These are phyloP conservation scores for Ardeotis arabs DNA, from an alignment of 2,113 vertebrate species.

Conservation along the genomic window DNA sequence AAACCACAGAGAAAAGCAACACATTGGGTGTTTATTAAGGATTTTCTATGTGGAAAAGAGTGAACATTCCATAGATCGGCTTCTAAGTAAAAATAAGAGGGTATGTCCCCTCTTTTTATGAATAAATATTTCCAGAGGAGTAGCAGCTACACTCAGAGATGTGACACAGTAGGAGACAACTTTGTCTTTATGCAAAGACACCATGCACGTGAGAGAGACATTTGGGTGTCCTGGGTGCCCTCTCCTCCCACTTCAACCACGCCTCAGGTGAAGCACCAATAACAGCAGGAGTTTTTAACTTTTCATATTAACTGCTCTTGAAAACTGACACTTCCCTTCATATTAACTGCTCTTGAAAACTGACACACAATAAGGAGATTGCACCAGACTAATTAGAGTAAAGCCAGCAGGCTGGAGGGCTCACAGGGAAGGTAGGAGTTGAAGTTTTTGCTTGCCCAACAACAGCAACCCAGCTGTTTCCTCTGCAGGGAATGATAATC, in stretches of 20 bases:
- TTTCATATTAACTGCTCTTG: accelerated
- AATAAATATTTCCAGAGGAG: neutral
- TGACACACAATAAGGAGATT: neutral
- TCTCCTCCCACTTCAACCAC: accelerated
- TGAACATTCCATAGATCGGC: neutral
- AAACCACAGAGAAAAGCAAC: neutral
- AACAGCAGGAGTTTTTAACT: neutral
- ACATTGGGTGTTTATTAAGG: neutral
- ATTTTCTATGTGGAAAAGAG: neutral
- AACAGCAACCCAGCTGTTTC: neutral
- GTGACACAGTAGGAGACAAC: neutral
- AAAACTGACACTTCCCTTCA: neutral
- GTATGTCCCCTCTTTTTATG: neutral
- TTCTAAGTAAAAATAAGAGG: neutral
- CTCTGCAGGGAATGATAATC: neutral
- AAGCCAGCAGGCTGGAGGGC: accelerated
- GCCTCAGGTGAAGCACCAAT: neutral
- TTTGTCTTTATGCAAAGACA: neutral
- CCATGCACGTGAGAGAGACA: neutral
- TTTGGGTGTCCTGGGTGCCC: neutral
- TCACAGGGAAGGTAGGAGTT: accelerated
- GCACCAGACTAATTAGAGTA: neutral
- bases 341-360: too few species aligned
- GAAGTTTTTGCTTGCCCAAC: neutral
- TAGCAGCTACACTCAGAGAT: neutral